A percentile compares a stretch with the other conserved stretches of the same genome.
phyloP scores from a whole-genome alignment of 2,113 vertebrate genomes.

The Brachyistius frenatus region DNA sequence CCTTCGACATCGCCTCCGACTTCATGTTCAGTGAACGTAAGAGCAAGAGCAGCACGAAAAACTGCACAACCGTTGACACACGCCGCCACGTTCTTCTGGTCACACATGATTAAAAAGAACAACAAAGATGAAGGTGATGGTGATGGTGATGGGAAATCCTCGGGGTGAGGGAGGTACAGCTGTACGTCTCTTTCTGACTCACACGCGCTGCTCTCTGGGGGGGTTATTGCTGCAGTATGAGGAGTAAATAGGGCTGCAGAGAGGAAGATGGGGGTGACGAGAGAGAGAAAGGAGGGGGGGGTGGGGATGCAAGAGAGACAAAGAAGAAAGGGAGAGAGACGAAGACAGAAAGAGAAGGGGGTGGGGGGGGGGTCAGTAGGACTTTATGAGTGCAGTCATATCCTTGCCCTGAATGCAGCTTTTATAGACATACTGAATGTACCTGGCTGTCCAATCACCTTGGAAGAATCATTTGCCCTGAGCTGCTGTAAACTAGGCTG shows the following conservation, averaged over 20 bases:
- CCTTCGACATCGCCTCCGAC: conserved; percentile 95
- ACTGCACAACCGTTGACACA: not conserved
- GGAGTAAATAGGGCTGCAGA: conserved; percentile 49
- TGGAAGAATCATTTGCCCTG: conserved; percentile 58
- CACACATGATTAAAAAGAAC: not conserved
- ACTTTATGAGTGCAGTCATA: conserved; percentile 67
- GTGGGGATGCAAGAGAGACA: conserved; percentile 14
- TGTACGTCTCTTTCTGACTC: conserved; percentile 10
- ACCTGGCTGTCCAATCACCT: conserved; percentile 63
- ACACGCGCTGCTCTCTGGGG: conserved; percentile 10
- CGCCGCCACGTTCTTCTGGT: not conserved
- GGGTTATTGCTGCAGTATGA: conserved; percentile 61
- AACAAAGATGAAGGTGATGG: conserved; percentile 25
- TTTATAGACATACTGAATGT: conserved; percentile 53
- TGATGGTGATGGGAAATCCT: conserved; percentile 29
- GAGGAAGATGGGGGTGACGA: conserved; percentile 29
- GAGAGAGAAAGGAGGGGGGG: conserved; percentile 8
- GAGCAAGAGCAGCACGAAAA: not conserved
- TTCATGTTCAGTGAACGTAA: conserved; percentile 98
- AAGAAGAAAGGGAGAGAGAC: not conserved
- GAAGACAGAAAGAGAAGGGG: not conserved
- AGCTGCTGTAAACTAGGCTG: conserved; percentile 69
- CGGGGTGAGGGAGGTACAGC: conserved; percentile 1
- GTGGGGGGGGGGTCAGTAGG: conserved; percentile 49
- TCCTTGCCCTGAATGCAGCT: conserved; percentile 67